Evolutionary conservation across 2,888 invertebrate species (phyloP), one percentile per base, ranked within the genome.

Genomic region (Notodonta ziczac): DNA sequence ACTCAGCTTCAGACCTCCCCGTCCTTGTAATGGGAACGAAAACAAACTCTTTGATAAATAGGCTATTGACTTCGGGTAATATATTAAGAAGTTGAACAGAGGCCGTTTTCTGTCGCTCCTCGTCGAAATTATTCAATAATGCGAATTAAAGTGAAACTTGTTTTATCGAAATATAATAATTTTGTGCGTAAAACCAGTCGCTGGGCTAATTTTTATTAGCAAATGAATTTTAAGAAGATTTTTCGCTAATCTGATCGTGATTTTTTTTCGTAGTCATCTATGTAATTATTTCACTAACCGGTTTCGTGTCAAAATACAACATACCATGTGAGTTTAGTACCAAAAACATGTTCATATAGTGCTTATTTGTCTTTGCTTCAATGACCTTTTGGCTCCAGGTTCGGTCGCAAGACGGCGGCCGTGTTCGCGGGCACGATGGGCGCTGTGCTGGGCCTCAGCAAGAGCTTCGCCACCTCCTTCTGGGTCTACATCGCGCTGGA

Each of bases 401-500:
- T 86, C 57, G 93, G 93, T 3, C 85, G 93, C 35, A 93, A 93
- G 65, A 88, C 84, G 0, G 91, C 93, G 1, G 93, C 92, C 0
- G 92, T 93, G 60, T 81, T 91, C 32, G 89, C 93, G 0, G 93
- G 93, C 32, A 85, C 87, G 0, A 82, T 86, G 82, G 93, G 92
- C 0, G 92, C 92, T 0, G 63, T 90, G 13, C 82, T 93, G 9
- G 93, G 93, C 0, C 67, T 93, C 40, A 69, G 84, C 53, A 93
- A 93, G 78, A 91, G 91, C 67, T 93, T 85, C 69, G 80, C 88
- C 5, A 61, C 78, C 4, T 85, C 86, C 5, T 91, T 87, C 71
- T 90, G 92, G 91, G 13, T 70, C 16, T 93, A 91, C 76, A 73
- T 92, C 7, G 69, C 70, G 5, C 74, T 93, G 48, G 93, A 93